Evolutionary conservation across 2,888 invertebrate genomes (phyloP), one percentile per base, ranked within the genome.

Genomic region (Drosophila cracens): DNA sequence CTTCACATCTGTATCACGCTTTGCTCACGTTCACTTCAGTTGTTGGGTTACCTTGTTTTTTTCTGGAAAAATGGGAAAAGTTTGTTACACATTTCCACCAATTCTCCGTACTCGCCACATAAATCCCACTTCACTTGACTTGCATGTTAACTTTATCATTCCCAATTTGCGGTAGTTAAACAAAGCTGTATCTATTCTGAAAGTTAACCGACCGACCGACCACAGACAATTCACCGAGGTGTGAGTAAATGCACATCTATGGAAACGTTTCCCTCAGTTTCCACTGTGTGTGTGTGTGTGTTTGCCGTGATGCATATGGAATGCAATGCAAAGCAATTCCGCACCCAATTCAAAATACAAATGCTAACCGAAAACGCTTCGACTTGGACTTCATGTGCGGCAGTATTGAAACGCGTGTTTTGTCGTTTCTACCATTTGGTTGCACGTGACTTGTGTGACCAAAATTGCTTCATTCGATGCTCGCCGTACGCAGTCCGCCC

Each of bases 401-500:
- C 74, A 70, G 65, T 60, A 71, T 76, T 74, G 74, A 67, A 70
- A 70, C 87, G 82, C 82, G 73, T 84, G 79, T 86, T 85, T 77
- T 80, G 80, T 82, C 87, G 89, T 90, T 82, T 79, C 61, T 65
- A 67, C 65, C 63, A 65, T 67, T 67, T 64, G 46, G 56, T 48
- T 68, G 91, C 91, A 91, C 89, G 89, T 89, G 89, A 89, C 90
- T 80, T 83, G 91, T 74, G 70, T 89, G 68, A 40, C 60, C 70
- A 88, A 90, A 40, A 60, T 70, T 56, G 66, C 48, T 56, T 59
- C 18, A 48, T 53, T 27, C 25, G 43, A 48, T 27, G 16, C 46
- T 38, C 36, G 34, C 16, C 33, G 11, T 31, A n/a, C 4, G 18
- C 33, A 4, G 34, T 46, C n/a, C 60, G 58, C 59, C 49, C 25